Evolutionary conservation across 2,797 vertebrate genomes (phyloP), one percentile per base, ranked within the genome.

Genomic region (Hippopotamyrus pictus): DNA sequence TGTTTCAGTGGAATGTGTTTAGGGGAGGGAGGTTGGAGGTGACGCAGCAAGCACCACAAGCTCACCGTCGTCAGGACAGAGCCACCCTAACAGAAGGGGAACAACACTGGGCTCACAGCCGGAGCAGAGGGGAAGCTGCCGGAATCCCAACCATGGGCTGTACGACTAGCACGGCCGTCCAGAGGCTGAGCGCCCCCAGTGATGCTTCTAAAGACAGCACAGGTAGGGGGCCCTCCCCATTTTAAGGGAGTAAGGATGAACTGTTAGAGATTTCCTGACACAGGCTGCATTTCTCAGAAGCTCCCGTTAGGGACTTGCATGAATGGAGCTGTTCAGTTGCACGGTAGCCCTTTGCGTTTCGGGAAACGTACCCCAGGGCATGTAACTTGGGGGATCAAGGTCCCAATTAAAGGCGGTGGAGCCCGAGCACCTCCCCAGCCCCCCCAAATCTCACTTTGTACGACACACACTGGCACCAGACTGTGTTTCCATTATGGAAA

Each of bases 121-220:
- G 19, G 1, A 50, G 6, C 25, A 9, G 53, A 51, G 48, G 9
- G 33, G 25, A 86, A 33, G 25, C 50, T 54, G 48, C 51, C 4
- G 0, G 25, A 8, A 82, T 46, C 12, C 29, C 12, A 53, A 73
- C 6, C 19, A 88, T 88, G 89, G 89, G 87, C 19, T 90, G 89
- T 84, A 85, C 79, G 41, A 88, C 46, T 5, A 90, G 89, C 79
- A 88, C 48, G 7, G 57, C 73, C 17, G 7, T 88, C 46, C 88
- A 85, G 19, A 17, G 76, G 25, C 57, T 85, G 79, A 51, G 65
- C 8, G 25, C 46, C 87, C 87, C 87, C 3, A 90, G 37, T 53
- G 76, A 85, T 0, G 9, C 33, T 17, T 54, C 87, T 4, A 41
- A 51, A 44, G 87, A 69, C 5, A n/a, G 19, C 11, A 11, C 57